phyloP scores from a whole-genome alignment of 2,888 invertebrate species.

The Dasysyrphus tricinctus region DNA sequence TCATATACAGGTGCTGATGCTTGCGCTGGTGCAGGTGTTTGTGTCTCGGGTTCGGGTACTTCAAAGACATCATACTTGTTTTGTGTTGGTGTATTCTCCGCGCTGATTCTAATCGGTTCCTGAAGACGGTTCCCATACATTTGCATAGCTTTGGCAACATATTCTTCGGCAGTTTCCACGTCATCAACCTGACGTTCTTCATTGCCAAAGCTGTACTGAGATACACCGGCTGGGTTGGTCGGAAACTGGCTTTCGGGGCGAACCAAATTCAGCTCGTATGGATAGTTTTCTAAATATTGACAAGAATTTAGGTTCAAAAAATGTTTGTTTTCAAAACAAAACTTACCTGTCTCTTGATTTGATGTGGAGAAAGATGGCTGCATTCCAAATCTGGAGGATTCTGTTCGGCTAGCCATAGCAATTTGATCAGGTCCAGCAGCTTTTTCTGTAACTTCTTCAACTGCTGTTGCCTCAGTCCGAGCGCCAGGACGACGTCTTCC shows the following conservation, averaged over 20 bases:
- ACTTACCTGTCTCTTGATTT: slow-evolving; percentile 74
- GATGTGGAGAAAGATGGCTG: slow-evolving; percentile 70
- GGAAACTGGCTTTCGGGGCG: slow-evolving; percentile 78
- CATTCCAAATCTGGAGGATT: slow-evolving; percentile 76
- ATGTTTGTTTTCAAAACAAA: neutral
- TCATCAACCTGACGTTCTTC: slow-evolving; percentile 78
- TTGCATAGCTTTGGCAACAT: slow-evolving; percentile 82
- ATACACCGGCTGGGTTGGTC: slow-evolving; percentile 64
- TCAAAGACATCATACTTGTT: slow-evolving; percentile 70
- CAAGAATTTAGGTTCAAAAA: neutral
- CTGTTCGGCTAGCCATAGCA: slow-evolving; percentile 79
- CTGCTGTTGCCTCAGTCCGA: slow-evolving; percentile 72
- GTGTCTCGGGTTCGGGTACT: slow-evolving; percentile 56
- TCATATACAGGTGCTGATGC: slow-evolving; percentile 79
- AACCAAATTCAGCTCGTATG: slow-evolving; percentile 80
- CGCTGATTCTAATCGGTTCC: slow-evolving; percentile 78
- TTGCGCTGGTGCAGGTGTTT: slow-evolving; percentile 49
- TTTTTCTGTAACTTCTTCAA: slow-evolving; percentile 78
- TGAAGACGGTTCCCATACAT: slow-evolving; percentile 79
- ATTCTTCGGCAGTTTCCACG: slow-evolving; percentile 82
- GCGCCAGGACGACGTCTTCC: slow-evolving; percentile 78
- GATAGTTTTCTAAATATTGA: slow-evolving; percentile 54
- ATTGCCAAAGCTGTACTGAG: slow-evolving; percentile 72
- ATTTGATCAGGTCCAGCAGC: slow-evolving; percentile 79
- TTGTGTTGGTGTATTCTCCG: slow-evolving; percentile 56